A percentile compares a stretch with the other conserved stretches of the same genome.
Evolutionary conservation across 2,113 vertebrate species (phyloP).

Genomic region (Microtus montanus): DNA sequence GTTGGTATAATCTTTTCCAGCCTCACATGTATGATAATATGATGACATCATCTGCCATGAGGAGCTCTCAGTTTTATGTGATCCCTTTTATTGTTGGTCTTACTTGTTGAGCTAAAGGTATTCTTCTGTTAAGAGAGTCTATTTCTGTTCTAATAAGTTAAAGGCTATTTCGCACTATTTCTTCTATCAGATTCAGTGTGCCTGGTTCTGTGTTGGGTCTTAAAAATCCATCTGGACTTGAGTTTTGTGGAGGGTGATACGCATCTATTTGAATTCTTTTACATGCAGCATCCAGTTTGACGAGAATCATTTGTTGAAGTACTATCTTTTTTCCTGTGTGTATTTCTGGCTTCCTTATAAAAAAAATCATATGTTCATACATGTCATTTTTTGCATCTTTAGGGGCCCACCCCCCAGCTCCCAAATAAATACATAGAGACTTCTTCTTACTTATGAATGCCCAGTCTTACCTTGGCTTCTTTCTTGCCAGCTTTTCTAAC

Average conservation of each 20-base stretch:
- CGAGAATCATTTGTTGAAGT: background rate
- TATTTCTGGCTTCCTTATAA: background rate
- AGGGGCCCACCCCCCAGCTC: no score
- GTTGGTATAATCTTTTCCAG: background rate
- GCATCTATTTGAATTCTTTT: background rate
- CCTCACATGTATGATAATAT: background rate
- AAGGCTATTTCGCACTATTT: background rate
- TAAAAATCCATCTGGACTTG: background rate
- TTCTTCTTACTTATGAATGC: no score
- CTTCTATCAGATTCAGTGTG: background rate
- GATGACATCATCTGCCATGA: background rate
- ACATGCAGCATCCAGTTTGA: background rate
- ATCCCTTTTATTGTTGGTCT: background rate
- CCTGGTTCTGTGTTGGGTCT: background rate
- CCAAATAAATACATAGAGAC: no score
- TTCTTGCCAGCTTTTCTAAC: no score
- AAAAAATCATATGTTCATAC: background rate
- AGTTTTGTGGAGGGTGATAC: background rate
- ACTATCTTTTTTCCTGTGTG: background rate
- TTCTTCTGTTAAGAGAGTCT: background rate
- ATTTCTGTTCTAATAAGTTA: background rate
- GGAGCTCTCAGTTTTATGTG: background rate
- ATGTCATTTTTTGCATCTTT: no score
- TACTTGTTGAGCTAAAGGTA: background rate
- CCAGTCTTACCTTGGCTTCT: no score